Conservation (phyloP, 2,113 vertebrate species). For the Turnix velox region DNA sequence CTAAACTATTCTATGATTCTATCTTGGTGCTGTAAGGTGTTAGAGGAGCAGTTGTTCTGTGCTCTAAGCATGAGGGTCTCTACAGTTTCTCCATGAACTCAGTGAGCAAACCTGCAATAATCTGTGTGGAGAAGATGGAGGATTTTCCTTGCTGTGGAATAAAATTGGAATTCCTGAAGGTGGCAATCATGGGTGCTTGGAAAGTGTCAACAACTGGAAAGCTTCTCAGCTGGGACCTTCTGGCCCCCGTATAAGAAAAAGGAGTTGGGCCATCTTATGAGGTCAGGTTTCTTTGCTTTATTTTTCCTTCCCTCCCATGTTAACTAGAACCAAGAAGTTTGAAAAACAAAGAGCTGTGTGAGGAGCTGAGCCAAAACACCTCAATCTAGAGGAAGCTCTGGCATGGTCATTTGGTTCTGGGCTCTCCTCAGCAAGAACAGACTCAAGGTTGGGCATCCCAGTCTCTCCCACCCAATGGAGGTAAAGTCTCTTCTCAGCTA, state of each 20-base stretch:
- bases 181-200: background rate
- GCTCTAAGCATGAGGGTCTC: background rate
- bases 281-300: conserved; percentile 45
- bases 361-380: background rate
- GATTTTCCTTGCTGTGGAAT: background rate
- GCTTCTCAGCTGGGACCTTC: background rate
- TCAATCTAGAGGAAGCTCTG: background rate
- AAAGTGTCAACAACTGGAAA: background rate
- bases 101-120: background rate
- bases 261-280: background rate
- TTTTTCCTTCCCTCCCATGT: conserved; percentile 18
- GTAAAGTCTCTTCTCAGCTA: background rate
- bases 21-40: background rate
- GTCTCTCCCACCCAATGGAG: background rate
- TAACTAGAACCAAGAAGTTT: conserved; percentile 34
- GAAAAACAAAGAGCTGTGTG: conserved; percentile 26
- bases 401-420: background rate
- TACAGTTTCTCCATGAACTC: background rate
- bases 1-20: too few relatives aligned
- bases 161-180: background rate
- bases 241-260: background rate
- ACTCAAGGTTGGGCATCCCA: background rate
- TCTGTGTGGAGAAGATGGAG: background rate
- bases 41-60: background rate
- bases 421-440: background rate